A percentile compares a stretch with the other conserved stretches of the same genome.
These are phyloP conservation scores for Melinaea marsaeus DNA, from an alignment of 2,888 invertebrate species.

Conservation along the genomic window DNA sequence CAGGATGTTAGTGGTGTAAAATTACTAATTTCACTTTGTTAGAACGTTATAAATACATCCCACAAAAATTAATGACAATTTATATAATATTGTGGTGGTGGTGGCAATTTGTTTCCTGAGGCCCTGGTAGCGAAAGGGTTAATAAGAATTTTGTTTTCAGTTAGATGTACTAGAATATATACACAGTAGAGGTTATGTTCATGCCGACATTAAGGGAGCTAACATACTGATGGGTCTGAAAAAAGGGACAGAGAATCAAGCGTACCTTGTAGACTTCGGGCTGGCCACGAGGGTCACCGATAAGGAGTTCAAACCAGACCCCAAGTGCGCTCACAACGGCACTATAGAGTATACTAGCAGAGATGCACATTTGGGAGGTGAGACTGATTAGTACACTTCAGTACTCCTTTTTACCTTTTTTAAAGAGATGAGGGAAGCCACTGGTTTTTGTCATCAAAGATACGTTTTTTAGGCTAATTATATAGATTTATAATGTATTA, in stretches of 20 bases:
- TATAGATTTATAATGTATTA: too few species aligned
- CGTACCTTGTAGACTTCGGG: slow-evolving; percentile 96
- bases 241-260: slow-evolving; percentile 81
- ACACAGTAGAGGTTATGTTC: slow-evolving; percentile 92
- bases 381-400: slow-evolving; percentile 18
- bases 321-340: slow-evolving; percentile 96
- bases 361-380: slow-evolving; percentile 96
- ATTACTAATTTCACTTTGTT: too few species aligned
- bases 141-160: slow-evolving; percentile 65
- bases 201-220: slow-evolving; percentile 97
- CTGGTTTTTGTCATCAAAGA: too few species aligned
- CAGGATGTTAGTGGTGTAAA: too few species aligned
- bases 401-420: slow-evolving; percentile 24
- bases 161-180: slow-evolving; percentile 94
- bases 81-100: too few species aligned
- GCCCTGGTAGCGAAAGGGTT: not conserved
- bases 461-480: too few species aligned
- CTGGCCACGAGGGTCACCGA: slow-evolving; percentile 87
- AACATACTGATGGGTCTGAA: slow-evolving; percentile 90
- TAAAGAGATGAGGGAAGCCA: too few species aligned
- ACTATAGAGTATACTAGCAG: slow-evolving; percentile 97
- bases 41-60: too few species aligned
- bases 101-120: too few species aligned
- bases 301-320: slow-evolving; percentile 91
- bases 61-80: too few species aligned